These are phyloP conservation scores for Gastrophysa polygoni DNA, from an alignment of 2,888 invertebrate species.

Conservation along the genomic window DNA sequence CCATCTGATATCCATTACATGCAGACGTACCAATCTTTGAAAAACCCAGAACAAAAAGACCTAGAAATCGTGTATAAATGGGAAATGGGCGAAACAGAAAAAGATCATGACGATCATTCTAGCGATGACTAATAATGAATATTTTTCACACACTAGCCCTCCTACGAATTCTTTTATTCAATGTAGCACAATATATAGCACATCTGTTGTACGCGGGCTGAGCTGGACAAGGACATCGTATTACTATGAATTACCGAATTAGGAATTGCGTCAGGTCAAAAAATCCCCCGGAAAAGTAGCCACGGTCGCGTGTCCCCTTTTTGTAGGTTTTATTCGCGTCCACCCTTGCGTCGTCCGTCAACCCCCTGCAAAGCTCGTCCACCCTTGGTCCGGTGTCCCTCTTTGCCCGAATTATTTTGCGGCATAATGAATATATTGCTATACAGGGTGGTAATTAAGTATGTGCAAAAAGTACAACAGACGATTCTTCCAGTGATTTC, in stretches of 20 bases:
- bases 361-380: slow-evolving; percentile 45
- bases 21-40: too few species aligned
- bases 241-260: slow-evolving; percentile 28
- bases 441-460: too few species aligned
- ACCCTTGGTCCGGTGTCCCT: slow-evolving; percentile 1
- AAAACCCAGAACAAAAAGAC: too few species aligned
- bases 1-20: too few species aligned
- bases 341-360: slow-evolving; percentile 53
- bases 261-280: slow-evolving; percentile 32
- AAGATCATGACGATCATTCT: too few species aligned
- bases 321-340: slow-evolving; percentile 56
- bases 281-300: slow-evolving; percentile 36
- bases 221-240: slow-evolving; percentile 54
- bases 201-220: slow-evolving; percentile 44
- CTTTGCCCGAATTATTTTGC: slow-evolving; percentile 5
- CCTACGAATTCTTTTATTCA: neutral
- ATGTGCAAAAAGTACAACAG: too few species aligned
- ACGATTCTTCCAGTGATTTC: too few species aligned
- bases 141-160: neutral
- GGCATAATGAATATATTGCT: slow-evolving; percentile 32
- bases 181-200: slow-evolving; percentile 33
- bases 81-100: too few species aligned
- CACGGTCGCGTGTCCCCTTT: slow-evolving; percentile 57
- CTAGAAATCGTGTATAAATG: too few species aligned
- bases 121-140: slow-evolving; percentile 32